phyloP scores from a whole-genome alignment of 2,113 vertebrate species.

The Bolborhynchus lineola region DNA sequence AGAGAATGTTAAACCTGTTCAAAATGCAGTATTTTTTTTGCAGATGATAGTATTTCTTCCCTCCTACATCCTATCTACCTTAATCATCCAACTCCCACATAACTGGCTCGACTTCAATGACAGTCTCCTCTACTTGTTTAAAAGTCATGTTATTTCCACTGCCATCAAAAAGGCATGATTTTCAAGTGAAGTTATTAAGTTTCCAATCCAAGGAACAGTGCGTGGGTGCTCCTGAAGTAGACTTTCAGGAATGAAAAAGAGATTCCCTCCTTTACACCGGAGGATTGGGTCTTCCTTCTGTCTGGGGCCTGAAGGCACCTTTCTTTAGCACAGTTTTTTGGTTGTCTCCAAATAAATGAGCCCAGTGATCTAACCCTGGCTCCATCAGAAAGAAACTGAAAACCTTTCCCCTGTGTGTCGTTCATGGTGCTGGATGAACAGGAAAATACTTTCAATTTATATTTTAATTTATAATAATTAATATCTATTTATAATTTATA shows the following conservation, averaged over 20 bases:
- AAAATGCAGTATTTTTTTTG: constrained; percentile 58
- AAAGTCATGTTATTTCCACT: constrained; percentile 64
- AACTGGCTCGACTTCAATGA: constrained; percentile 63
- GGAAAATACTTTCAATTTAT: not conserved
- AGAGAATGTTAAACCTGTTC: constrained; percentile 53
- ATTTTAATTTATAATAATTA: no score
- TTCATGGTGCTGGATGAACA: not conserved
- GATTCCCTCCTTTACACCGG: not conserved
- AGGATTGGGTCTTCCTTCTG: not conserved
- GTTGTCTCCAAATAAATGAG: not conserved
- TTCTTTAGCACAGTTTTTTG: not conserved
- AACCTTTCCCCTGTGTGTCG: not conserved
- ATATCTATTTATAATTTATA: no score
- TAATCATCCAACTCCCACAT: constrained; percentile 63
- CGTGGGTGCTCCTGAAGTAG: constrained; percentile 40
- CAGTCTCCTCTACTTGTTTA: constrained; percentile 64
- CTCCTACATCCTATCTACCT: constrained; percentile 62
- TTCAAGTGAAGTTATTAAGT: constrained; percentile 64
- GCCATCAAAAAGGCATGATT: constrained; percentile 60
- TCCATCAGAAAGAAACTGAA: not conserved
- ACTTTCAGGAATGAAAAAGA: constrained; percentile 4
- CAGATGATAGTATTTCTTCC: constrained; percentile 67
- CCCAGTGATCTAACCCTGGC: not conserved
- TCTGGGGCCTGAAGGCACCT: not conserved
- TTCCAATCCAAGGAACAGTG: constrained; percentile 48